phyloP scores from a whole-genome alignment of 2,113 vertebrate species.

The Chelonoidis abingdonii region DNA sequence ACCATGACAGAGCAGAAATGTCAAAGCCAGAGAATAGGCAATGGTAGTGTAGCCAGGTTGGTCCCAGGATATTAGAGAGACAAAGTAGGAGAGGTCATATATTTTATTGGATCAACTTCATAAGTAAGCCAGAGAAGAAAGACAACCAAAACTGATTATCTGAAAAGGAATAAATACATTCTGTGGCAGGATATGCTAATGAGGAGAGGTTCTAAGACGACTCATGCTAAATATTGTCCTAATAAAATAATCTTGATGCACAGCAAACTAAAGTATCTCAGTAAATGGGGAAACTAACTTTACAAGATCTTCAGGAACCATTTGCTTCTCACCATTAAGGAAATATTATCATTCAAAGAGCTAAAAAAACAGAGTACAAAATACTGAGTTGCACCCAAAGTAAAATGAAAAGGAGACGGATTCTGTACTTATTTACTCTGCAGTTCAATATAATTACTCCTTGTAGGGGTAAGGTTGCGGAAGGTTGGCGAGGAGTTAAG shows the following conservation, averaged over 20 bases:
- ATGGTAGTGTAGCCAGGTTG: background rate
- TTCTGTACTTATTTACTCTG: background rate
- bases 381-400: background rate
- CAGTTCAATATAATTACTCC: background rate
- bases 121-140: background rate
- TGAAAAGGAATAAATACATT: conserved; percentile 14
- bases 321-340: background rate
- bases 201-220: background rate
- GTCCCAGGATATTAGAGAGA: background rate
- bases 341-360: background rate
- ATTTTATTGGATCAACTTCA: background rate
- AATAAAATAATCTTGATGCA: background rate
- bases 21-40: background rate
- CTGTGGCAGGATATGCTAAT: background rate
- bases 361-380: background rate
- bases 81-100: background rate
- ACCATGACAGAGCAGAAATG: background rate
- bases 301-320: background rate
- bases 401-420: background rate
- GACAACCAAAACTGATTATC: background rate
- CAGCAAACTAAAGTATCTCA: background rate
- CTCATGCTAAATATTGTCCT: conserved; percentile 1
- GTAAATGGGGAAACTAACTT: background rate
- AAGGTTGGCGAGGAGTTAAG: no score
- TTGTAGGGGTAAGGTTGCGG: no score